Conservation (phyloP, 1,140 invertebrate genomes). For the Bombus ignitus region DNA sequence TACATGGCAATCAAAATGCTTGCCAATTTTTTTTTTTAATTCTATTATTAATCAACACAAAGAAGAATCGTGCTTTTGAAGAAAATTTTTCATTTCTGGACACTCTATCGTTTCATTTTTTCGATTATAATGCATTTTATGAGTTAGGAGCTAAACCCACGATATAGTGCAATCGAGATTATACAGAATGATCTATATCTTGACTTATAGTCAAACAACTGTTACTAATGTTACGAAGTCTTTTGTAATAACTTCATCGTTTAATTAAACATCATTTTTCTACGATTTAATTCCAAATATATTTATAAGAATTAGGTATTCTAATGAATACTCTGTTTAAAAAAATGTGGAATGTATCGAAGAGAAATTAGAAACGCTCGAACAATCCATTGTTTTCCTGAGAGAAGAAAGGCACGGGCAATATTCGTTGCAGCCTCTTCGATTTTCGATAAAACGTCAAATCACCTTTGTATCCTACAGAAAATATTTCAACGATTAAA, state of each 20-base stretch:
- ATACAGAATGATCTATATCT: no score
- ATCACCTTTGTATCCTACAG: neutral
- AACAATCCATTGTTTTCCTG: neutral
- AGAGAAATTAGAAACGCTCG: no score
- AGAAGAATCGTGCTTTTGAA: no score
- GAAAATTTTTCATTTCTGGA: neutral
- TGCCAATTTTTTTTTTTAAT: no score
- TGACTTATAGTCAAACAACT: no score
- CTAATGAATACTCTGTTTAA: neutral
- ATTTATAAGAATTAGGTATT: neutral
- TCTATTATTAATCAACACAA: no score
- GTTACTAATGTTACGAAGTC: no score
- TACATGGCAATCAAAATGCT: no score
- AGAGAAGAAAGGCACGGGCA: neutral
- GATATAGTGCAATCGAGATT: no score
- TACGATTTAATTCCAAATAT: neutral
- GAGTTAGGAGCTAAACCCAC: neutral
- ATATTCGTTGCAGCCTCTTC: neutral
- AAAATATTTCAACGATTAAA: neutral
- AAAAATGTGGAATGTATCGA: no score
- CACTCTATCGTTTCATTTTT: neutral
- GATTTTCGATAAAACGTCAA: neutral
- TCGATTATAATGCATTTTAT: neutral
- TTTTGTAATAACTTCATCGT: no score
- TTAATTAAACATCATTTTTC: no score